Base-by-base conservation (phyloP, 1,140 invertebrate genomes). In the Anastatus disparis region DNA sequence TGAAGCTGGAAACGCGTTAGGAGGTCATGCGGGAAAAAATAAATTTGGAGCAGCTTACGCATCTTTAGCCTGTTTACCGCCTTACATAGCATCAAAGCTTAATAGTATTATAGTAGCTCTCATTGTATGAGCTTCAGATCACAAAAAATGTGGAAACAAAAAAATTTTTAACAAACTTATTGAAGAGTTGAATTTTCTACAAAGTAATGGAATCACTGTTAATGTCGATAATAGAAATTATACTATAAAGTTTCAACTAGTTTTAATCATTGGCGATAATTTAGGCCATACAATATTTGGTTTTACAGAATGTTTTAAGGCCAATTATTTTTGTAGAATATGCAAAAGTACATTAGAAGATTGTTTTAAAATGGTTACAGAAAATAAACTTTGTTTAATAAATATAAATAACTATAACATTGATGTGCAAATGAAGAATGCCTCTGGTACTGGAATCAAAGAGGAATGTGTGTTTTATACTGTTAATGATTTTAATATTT, bases 11-110 rank as follows among this genome's bases (percentile, higher is more conserved):
- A 66, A 66, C 40, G 6, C 64, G 12, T 26, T 66, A 17, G 64
- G 64, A 1, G 40, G 67, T 46, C 66, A 70, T 48, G 72, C 72
- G 29, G 72, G 72, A 31, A 59, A 17, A 1, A 66, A 66, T 53
- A 55, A n/a, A n/a, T n/a, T n/a, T n/a, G n/a, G n/a, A n/a, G n/a
- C n/a, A n/a, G n/a, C n/a, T n/a, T n/a, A n/a, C 31, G 64, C 48
- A 22, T 40, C 2, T 6, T 38, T 66, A 38, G 64, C 64, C 8
- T 46, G 44, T 17, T 17, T 46, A 12, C 44, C 44, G 6, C 15
- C 44, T 46, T 6, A 46, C 15, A 46, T 46, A 0, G 44, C 44
- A 46, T 46, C 44, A 15, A 12, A 46, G 6, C 17, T 46, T 0
- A 46, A 1, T n/a, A 15, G 44, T 46, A 46, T 46, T 15, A 6